A percentile compares a stretch with the other conserved stretches of the same genome.
Evolutionary conservation across 2,888 invertebrate genomes (phyloP).

Genomic region (Ectobius pallidus): DNA sequence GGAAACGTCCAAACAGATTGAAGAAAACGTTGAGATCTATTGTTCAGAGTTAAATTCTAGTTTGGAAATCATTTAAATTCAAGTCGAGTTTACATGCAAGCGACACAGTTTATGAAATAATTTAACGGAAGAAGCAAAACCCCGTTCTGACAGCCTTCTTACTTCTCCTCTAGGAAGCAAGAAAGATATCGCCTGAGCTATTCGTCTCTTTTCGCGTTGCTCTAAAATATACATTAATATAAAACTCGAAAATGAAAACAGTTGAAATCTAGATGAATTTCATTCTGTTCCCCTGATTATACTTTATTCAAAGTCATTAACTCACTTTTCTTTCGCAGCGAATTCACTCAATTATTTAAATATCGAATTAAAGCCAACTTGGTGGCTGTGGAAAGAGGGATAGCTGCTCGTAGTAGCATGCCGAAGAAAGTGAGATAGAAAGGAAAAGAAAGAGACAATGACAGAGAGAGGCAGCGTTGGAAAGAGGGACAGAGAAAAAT

Average conservation of each 20-base stretch:
- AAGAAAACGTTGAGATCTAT: background rate
- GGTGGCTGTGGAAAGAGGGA: background rate
- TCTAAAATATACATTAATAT: background rate
- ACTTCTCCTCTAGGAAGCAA: too few species aligned
- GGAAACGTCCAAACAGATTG: too few species aligned
- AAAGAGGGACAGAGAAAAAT: background rate
- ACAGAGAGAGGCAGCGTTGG: background rate
- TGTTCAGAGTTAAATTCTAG: background rate
- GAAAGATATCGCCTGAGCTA: too few species aligned
- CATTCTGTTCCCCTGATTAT: conserved; percentile 9
- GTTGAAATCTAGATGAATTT: conserved; percentile 20
- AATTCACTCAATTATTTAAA: conserved; percentile 25
- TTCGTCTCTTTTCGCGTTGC: background rate
- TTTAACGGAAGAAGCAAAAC: too few species aligned
- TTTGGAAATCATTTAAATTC: background rate
- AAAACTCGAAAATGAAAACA: background rate
- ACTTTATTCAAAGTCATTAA: conserved; percentile 21
- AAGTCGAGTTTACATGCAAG: background rate
- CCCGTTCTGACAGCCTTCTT: too few species aligned
- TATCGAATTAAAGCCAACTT: conserved; percentile 24
- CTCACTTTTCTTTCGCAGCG: conserved; percentile 2
- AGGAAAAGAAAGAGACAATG: background rate
- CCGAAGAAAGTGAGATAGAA: background rate
- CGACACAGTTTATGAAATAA: too few species aligned
- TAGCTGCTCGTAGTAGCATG: too few species aligned